These are phyloP conservation scores for Endotricha flammealis DNA, from an alignment of 2,888 invertebrate genomes.

Conservation along the genomic window DNA sequence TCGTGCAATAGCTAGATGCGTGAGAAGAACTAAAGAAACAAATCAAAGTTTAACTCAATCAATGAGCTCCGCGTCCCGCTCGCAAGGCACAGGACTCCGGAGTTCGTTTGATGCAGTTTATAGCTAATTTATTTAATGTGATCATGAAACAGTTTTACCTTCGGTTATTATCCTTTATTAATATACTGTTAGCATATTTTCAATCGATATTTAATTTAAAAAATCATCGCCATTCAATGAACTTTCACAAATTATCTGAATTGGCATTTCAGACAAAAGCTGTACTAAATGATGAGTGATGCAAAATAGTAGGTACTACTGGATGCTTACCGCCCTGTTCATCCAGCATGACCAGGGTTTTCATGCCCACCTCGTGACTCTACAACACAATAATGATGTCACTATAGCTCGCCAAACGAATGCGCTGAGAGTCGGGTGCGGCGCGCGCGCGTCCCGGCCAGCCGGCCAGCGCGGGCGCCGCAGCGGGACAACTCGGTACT, in stretches of 20 bases:
- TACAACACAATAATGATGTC: conserved; percentile 85
- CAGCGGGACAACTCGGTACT: conserved; percentile 52
- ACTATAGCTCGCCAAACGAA: conserved; percentile 76
- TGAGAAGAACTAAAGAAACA: conserved; percentile 67
- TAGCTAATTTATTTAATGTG: conserved; percentile 55
- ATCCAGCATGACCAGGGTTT: conserved; percentile 99
- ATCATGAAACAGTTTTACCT: conserved; percentile 67
- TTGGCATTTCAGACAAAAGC: conserved; percentile 73
- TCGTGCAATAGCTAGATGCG: conserved; percentile 78
- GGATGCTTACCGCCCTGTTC: conserved; percentile 99
- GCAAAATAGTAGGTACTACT: conserved; percentile 72
- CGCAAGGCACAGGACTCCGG: conserved; percentile 38
- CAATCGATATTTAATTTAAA: conserved; percentile 51
- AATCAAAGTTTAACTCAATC: conserved; percentile 48
- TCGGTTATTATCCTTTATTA: conserved; percentile 61
- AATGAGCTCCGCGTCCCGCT: conserved; percentile 48
- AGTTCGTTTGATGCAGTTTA: conserved; percentile 50
- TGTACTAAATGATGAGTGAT: conserved; percentile 73
- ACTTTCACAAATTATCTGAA: conserved; percentile 62
- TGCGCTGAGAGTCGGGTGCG: conserved; percentile 55
- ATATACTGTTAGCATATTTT: conserved; percentile 65
- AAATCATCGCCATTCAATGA: conserved; percentile 63
- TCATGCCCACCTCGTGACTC: conserved; percentile 99
- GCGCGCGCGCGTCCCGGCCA: conserved; percentile 37
- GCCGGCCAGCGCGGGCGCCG: conserved; percentile 33